Percentiles rank a stretch among this genome's conserved stretches.
Evolutionary conservation across 2,113 vertebrate species (phyloP).

Genomic region (Hepsetus odoe): DNA sequence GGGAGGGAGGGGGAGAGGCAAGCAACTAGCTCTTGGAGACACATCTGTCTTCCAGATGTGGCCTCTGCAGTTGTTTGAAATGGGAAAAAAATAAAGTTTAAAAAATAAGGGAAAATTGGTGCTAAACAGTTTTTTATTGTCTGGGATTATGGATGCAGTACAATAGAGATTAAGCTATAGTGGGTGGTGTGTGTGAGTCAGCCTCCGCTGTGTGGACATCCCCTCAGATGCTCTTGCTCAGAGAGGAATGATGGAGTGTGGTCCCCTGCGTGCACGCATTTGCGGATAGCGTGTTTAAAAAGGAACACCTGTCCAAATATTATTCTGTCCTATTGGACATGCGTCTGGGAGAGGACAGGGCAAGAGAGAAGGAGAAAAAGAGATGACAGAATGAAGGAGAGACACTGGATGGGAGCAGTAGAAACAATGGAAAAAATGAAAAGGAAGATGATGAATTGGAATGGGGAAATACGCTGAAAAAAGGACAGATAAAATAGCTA

Average conservation of each 20-base stretch:
- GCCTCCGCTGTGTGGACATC: constrained; percentile 41
- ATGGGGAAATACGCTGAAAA: neutral
- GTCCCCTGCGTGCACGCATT: constrained; percentile 29
- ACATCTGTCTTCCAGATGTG: constrained; percentile 84
- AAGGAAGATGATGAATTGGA: constrained; percentile 44
- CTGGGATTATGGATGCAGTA: constrained; percentile 68
- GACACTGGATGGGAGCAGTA: constrained; percentile 47
- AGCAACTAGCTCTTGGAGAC: constrained; percentile 64
- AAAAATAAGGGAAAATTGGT: constrained; percentile 78
- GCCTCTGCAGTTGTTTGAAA: constrained; percentile 74
- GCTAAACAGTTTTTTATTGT: constrained; percentile 81
- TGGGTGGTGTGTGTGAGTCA: constrained; percentile 43
- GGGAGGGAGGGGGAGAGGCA: constrained; percentile 62
- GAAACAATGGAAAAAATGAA: constrained; percentile 53
- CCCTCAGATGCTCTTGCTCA: constrained; percentile 30
- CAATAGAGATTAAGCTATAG: constrained; percentile 53
- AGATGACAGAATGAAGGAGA: constrained; percentile 53
- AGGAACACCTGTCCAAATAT: constrained; percentile 81
- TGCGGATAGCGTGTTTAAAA: constrained; percentile 65
- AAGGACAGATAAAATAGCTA: constrained; percentile 24
- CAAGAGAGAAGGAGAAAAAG: constrained; percentile 39
- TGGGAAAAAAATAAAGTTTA: constrained; percentile 56
- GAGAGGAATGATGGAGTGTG: constrained; percentile 44
- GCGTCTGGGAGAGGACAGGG: constrained; percentile 52
- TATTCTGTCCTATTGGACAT: constrained; percentile 65